These are phyloP conservation scores for Leptinotarsa juncta DNA, from an alignment of 2,888 invertebrate genomes.

Conservation along the genomic window DNA sequence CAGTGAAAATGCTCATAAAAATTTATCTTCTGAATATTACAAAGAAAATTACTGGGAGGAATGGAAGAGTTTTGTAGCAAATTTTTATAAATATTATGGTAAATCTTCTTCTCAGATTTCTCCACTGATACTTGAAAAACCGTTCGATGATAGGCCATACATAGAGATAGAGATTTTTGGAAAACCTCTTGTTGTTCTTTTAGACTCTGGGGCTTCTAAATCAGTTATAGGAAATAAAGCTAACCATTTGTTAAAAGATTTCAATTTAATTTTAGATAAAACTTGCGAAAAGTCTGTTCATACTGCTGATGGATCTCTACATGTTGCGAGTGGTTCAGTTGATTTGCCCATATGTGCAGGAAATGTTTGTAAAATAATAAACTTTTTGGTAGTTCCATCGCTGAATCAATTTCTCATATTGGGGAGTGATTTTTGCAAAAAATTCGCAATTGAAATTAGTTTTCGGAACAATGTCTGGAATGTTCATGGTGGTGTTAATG, in stretches of 20 bases:
- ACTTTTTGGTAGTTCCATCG: conserved; percentile 24
- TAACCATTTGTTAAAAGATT: conserved; percentile 12
- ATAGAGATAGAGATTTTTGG: conserved; percentile 25
- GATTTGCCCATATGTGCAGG: conserved; percentile 18
- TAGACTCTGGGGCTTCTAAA: conserved; percentile 26
- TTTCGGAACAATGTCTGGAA: conserved; percentile 24
- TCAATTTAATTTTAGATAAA: conserved; percentile 14
- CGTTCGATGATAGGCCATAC: conserved; percentile 22
- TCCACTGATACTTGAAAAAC: conserved; percentile 17
- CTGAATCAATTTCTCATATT: conserved; percentile 17
- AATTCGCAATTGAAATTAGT: conserved; percentile 20
- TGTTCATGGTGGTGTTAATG: background rate
- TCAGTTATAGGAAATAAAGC: conserved; percentile 12
- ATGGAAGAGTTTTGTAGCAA: background rate
- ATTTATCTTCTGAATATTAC: background rate
- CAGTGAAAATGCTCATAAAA: background rate
- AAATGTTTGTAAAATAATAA: conserved; percentile 25
- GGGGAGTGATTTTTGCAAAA: conserved; percentile 23
- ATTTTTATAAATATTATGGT: too few relatives aligned
- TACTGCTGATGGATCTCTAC: conserved; percentile 23
- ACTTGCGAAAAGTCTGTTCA: conserved; percentile 13
- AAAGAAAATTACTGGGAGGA: conserved; percentile 21
- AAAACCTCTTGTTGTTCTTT: conserved; percentile 11
- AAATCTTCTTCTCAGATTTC: conserved; percentile 9
- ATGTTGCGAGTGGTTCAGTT: conserved; percentile 13